These are phyloP conservation scores for Sylvia borin DNA, from an alignment of 2,797 vertebrate species.

Conservation along the genomic window DNA sequence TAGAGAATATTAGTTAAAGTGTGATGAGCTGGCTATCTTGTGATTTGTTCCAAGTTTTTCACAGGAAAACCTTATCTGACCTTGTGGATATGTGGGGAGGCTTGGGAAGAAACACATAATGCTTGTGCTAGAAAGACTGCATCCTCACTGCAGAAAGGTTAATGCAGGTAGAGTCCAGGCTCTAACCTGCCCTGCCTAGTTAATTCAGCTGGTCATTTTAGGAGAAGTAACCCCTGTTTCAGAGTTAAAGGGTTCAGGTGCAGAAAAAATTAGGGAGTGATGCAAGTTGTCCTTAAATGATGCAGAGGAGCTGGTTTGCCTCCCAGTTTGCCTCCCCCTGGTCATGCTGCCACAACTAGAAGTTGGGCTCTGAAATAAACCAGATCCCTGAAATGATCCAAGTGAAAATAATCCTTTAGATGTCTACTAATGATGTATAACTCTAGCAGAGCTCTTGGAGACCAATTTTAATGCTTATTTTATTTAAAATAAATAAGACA, in stretches of 20 bases:
- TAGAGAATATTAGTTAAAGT: neutral
- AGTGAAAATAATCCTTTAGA: constrained; percentile 31
- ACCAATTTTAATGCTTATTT: constrained; percentile 3
- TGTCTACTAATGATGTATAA: neutral
- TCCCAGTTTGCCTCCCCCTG: constrained; percentile 41
- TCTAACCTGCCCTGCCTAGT: neutral
- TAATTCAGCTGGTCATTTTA: neutral
- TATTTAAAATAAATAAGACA: constrained; percentile 35
- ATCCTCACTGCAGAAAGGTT: neutral
- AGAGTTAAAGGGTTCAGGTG: neutral
- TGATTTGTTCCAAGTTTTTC: neutral
- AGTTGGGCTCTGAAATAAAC: constrained; percentile 37
- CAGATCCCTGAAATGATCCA: neutral
- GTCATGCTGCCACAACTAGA: constrained; percentile 10
- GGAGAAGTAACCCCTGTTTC: neutral
- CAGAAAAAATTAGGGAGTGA: neutral
- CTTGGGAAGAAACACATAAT: neutral
- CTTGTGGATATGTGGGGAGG: neutral
- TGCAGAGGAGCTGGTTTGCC: constrained; percentile 1
- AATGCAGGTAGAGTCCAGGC: neutral
- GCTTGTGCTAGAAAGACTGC: neutral
- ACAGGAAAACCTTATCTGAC: constrained; percentile 11
- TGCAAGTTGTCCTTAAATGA: constrained; percentile 6
- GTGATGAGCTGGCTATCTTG: neutral
- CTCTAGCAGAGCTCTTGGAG: neutral